Base-by-base conservation (phyloP, 1,140 invertebrate species). In the Sminthurides bifidus region DNA sequence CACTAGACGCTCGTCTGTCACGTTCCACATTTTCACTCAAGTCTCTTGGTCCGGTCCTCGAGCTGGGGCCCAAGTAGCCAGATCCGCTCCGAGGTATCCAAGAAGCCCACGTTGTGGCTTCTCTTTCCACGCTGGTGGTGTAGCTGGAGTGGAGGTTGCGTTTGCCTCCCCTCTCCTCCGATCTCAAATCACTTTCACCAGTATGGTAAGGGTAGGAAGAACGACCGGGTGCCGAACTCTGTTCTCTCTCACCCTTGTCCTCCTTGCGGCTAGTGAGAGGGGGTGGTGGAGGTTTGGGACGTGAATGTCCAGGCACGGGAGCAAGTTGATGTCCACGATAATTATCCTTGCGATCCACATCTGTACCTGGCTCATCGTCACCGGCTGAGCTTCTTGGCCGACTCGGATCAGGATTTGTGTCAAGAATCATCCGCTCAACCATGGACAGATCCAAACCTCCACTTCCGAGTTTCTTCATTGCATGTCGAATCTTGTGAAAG, bases 401-500 rank as follows among this genome's bases (percentile, higher is more conserved):
- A n/a, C 2, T 29, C 44, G 14, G 26, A 24, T 24, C 37, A 3
- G 61, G 48, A 31, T 57, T 56, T 5, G 55, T 40, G 44, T 60
- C 62, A 21, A 64, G 45, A 37, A 64, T 64, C 62, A 64, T 60
- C 27, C 62, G 46, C 30, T 57, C 37, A 17, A 64, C 48, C 2
- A 64, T 52, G 5, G 43, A 49, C 12, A 54, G n/a, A 24, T 64
- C 62, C 12, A 64, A 37, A 10, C 62, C 62, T 21, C 61, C 55
- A 19, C 52, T 46, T 17, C 51, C 62, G 41, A 64, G 31, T 26
- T 64, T 64, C 19, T 60, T 64, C 48, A 64, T 55, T 21, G 62
- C 62, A 37, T 64, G 62, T 53, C 62, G 51, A 10, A 64, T 60
- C 44, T 54, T 60, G 54, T 64, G 62, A 51, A 60, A 58, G 46